Conservation (phyloP, 2,797 vertebrate species). For the Antennarius maculatus region DNA sequence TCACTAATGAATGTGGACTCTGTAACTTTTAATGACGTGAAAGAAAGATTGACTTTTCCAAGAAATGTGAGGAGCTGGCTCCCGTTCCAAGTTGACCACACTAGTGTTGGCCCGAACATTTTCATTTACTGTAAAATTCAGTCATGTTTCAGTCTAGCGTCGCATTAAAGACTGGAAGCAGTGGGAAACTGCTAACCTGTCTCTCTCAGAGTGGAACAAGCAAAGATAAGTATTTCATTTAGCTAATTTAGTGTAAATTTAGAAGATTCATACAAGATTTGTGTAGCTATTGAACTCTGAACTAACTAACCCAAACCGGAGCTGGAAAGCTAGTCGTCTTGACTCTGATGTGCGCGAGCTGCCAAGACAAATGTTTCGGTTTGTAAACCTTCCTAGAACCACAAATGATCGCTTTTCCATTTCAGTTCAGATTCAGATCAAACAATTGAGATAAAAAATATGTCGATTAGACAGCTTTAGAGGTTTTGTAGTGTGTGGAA, state of each 20-base stretch:
- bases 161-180: neutral
- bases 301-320: too few species aligned
- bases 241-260: neutral
- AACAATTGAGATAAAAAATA: neutral
- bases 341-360: neutral
- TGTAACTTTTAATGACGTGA: conserved; percentile 8
- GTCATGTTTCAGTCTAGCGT: neutral
- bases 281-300: neutral
- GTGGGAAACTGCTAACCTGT: too few species aligned
- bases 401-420: conserved; percentile 3
- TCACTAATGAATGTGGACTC: neutral
- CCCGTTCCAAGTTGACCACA: neutral
- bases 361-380: neutral
- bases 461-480: conserved; percentile 9
- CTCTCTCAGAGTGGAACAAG: neutral
- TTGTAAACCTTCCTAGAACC: neutral
- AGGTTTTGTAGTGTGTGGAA: neutral
- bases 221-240: neutral
- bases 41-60: conserved; percentile 5
- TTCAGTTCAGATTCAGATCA: neutral
- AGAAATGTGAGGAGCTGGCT: neutral
- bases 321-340: too few species aligned
- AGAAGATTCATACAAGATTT: neutral
- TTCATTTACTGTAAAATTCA: neutral
- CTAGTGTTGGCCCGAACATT: neutral